Evolutionary conservation across 2,888 invertebrate genomes (phyloP).

Genomic region (Chorisops tibialis): DNA sequence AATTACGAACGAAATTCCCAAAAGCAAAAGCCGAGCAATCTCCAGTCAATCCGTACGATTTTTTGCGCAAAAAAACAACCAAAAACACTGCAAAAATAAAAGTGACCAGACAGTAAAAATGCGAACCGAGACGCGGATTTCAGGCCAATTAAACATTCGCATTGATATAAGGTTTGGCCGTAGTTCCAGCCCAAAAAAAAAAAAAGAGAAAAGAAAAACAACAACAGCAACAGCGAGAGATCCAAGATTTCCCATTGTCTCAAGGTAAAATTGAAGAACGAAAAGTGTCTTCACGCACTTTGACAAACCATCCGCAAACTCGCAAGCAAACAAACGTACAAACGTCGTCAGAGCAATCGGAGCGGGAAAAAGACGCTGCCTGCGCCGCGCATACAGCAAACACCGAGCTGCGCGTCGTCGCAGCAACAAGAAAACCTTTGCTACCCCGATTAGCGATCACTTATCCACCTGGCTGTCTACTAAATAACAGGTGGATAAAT

Average conservation of each 20-base stretch:
- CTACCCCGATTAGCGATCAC: slow-evolving; percentile 28
- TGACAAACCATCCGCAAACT: slow-evolving; percentile 16
- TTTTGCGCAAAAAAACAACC: neutral
- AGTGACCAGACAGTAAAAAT: slow-evolving; percentile 7
- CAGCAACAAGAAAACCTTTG: slow-evolving; percentile 2
- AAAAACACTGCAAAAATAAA: neutral
- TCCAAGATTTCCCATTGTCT: slow-evolving; percentile 26
- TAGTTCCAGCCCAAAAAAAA: slow-evolving; percentile 9
- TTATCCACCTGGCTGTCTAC: slow-evolving; percentile 32
- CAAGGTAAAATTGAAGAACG: neutral
- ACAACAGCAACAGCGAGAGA: slow-evolving; percentile 1
- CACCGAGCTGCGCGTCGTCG: too few relatives aligned
- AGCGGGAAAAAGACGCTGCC: neutral
- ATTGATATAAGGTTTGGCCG: slow-evolving; percentile 11
- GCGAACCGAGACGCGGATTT: slow-evolving; percentile 29
- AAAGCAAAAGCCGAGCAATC: slow-evolving; percentile 3
- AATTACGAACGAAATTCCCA: neutral
- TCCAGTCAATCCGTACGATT: neutral
- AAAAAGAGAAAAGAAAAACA: too few relatives aligned
- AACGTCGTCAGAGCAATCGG: neutral
- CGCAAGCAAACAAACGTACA: neutral
- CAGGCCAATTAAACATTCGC: slow-evolving; percentile 34
- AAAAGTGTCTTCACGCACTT: slow-evolving; percentile 30
- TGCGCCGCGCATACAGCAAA: slow-evolving; percentile 2
- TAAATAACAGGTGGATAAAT: slow-evolving; percentile 27